A percentile compares a stretch with the other conserved stretches of the same genome.
phyloP scores from a whole-genome alignment of 1,140 invertebrate species.

The Liolophura sinensis region DNA sequence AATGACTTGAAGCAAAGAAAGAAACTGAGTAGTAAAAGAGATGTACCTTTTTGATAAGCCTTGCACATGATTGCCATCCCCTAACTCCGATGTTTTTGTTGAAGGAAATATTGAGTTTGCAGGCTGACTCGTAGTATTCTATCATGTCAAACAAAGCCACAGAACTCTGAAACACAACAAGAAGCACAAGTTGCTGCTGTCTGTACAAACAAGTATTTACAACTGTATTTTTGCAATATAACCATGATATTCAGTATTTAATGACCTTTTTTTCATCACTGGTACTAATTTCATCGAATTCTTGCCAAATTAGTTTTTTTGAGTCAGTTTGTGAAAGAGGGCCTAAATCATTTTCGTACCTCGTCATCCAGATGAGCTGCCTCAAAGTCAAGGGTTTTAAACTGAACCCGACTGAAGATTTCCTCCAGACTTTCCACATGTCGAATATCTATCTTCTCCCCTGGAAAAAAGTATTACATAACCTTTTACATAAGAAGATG shows the following conservation, averaged over 20 bases:
- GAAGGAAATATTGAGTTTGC: conserved; percentile 75
- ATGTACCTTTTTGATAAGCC: conserved; percentile 77
- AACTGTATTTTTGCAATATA: no score
- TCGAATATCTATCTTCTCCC: conserved; percentile 63
- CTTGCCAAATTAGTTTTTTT: no score
- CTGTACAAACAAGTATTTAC: no score
- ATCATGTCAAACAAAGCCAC: conserved; percentile 88
- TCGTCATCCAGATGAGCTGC: conserved; percentile 73
- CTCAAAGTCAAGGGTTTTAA: conserved; percentile 71
- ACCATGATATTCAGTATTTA: no score
- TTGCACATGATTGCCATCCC: conserved; percentile 80
- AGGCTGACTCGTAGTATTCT: conserved; percentile 86
- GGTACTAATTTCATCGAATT: no score
- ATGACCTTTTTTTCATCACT: no score
- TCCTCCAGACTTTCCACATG: conserved; percentile 77
- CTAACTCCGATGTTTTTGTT: conserved; percentile 73
- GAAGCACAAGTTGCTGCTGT: no score
- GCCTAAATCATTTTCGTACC: no score
- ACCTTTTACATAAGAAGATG: no score
- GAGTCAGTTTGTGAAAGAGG: no score
- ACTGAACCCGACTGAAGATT: conserved; percentile 75
- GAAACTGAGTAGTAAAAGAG: neutral
- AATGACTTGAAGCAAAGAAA: conserved; percentile 2
- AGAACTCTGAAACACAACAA: conserved; percentile 55
- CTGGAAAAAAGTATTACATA: conserved; percentile 31